These are phyloP conservation scores for Scaptomyza montana DNA, from an alignment of 1,140 invertebrate genomes.

Conservation along the genomic window DNA sequence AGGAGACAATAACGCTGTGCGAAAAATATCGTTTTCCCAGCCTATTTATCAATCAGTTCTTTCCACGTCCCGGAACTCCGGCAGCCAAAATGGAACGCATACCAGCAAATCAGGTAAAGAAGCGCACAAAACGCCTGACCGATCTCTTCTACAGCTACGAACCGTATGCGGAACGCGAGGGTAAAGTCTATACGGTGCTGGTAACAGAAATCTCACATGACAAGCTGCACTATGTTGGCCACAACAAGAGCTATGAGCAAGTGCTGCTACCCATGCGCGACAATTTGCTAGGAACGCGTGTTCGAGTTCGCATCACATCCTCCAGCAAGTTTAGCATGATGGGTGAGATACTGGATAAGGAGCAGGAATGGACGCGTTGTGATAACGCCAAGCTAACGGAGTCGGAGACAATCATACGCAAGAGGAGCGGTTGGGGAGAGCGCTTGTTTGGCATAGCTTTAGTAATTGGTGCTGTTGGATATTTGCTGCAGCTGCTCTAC, in stretches of 20 bases:
- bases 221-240: conserved; percentile 94
- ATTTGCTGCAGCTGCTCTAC: conserved; percentile 49
- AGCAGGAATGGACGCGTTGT: conserved; percentile 79
- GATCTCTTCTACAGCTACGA: conserved; percentile 96
- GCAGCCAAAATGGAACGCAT: conserved; percentile 94
- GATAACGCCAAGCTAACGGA: conserved; percentile 28
- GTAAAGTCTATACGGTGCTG: conserved; percentile 91
- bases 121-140: conserved; percentile 93
- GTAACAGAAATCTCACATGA: conserved; percentile 98
- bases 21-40: conserved; percentile 95
- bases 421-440: background rate
- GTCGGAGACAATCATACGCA: background rate
- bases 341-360: conserved; percentile 87
- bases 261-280: conserved; percentile 92
- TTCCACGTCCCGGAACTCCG: conserved; percentile 96
- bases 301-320: conserved; percentile 90
- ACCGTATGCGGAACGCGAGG: conserved; percentile 92
- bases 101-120: conserved; percentile 94
- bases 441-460: conserved; percentile 10
- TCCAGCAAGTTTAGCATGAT: conserved; percentile 95
- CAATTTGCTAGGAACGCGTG: conserved; percentile 91
- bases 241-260: conserved; percentile 99
- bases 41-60: conserved; percentile 99
- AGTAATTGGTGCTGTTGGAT: conserved; percentile 6
- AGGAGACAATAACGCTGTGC: conserved; percentile 94